phyloP scores from a whole-genome alignment of 1,140 invertebrate genomes.

The Zaprionus camerounensis region DNA sequence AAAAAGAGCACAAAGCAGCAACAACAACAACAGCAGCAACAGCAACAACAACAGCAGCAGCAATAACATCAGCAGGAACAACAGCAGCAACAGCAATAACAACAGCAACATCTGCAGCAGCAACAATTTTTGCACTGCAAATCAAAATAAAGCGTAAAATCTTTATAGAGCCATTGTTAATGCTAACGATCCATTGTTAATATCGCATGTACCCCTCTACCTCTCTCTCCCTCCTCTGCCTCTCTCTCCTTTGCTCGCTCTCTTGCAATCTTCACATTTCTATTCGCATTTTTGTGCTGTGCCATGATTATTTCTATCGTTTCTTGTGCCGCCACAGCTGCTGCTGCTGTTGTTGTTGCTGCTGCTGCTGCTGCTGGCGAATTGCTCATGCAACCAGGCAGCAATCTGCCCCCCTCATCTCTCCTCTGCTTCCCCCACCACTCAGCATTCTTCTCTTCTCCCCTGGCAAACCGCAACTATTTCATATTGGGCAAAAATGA shows the following conservation, averaged over 20 bases:
- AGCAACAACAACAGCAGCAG: background rate
- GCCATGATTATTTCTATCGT: conserved; percentile 47
- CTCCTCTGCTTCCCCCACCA: background rate
- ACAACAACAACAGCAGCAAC: background rate
- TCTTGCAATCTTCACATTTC: conserved; percentile 1
- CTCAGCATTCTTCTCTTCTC: background rate
- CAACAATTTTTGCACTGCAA: conserved; percentile 27
- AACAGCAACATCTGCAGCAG: conserved; percentile 1
- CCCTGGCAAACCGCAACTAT: conserved; percentile 48
- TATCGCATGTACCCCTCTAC: conserved; percentile 7
- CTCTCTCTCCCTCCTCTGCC: background rate
- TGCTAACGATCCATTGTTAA: conserved; percentile 58
- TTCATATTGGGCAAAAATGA: conserved; percentile 64
- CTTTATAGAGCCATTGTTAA: conserved; percentile 47
- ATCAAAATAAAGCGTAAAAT: conserved; percentile 21
- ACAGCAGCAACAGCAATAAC: conserved; percentile 2
- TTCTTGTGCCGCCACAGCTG: conserved; percentile 20
- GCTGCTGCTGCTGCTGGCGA: conserved; percentile 45
- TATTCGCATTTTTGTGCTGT: conserved; percentile 24
- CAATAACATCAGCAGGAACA: background rate
- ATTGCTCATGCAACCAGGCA: conserved; percentile 48
- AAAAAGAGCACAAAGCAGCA: background rate
- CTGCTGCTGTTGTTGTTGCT: conserved; percentile 11
- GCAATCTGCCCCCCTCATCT: background rate
- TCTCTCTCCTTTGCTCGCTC: background rate